Evolutionary conservation across 1,140 invertebrate genomes (phyloP), one percentile per base, ranked within the genome.

Genomic region (Oryzaephilus surinamensis): DNA sequence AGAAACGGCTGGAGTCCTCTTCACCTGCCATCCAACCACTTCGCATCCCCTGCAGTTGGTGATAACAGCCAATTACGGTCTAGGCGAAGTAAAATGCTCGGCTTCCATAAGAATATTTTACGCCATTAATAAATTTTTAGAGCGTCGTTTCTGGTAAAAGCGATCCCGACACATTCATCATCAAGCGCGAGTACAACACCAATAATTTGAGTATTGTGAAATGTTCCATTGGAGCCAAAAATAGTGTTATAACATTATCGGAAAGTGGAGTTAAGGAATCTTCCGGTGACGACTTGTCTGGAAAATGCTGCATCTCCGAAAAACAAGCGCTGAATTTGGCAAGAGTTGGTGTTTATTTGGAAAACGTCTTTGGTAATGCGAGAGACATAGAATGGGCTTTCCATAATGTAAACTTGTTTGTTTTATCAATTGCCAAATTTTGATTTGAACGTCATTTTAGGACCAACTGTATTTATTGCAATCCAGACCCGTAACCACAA

Each of bases 371-470:
- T 64, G 74, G 75, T 6, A 64, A 65, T 6, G 67, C 76, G 0
- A 67, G 82, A 48, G 84, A 90, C 58, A 74, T 89, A 21, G 84
- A 90, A 64, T 89, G 77, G 73, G 77, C 77, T 6, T 54, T 78
- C 13, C 35, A 6, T 20, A 21, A n/a, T n/a, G n/a, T n/a, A n/a
- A n/a, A n/a, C n/a, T n/a, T n/a, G n/a, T n/a, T n/a, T n/a, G n/a
- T n/a, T n/a, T n/a, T n/a, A n/a, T n/a, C n/a, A n/a, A n/a, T n/a
- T n/a, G n/a, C n/a, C n/a, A n/a, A n/a, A n/a, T n/a, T n/a, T n/a
- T 4, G 6, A 16, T 32, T 23, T 31, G 12, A 32, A 33, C 3
- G 43, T n/a, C n/a, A n/a, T n/a, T n/a, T n/a, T n/a, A 76, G 64
- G 62, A 65, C 16, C 57, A 61, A 6, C 64, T 81, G 37, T 81